A percentile compares a stretch with the other conserved stretches of the same genome.
These are phyloP conservation scores for Aramus guarauna DNA, from an alignment of 2,113 vertebrate genomes.

Conservation along the genomic window DNA sequence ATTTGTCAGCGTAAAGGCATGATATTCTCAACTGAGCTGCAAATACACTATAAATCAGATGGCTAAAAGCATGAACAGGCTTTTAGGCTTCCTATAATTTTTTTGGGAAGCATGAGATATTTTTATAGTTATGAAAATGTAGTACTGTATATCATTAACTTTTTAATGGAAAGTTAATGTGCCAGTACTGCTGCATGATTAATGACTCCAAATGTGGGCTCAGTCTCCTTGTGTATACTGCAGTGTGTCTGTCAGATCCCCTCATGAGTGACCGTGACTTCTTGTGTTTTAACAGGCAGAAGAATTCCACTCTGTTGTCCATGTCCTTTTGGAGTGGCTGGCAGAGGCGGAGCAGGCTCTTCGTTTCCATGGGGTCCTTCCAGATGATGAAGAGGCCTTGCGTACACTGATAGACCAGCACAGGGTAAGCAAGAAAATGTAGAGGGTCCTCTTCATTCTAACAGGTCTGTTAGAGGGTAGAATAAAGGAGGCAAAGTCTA, in stretches of 20 bases:
- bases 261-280: background rate
- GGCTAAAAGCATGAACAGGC: conserved; percentile 33
- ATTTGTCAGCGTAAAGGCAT: conserved; percentile 26
- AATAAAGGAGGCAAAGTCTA: background rate
- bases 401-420: conserved; percentile 89
- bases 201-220: conserved; percentile 3
- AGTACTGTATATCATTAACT: conserved; percentile 8
- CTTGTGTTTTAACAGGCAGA: conserved; percentile 82
- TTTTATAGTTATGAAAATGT: conserved; percentile 53
- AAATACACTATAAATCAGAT: conserved; percentile 41
- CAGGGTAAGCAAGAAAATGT: conserved; percentile 75
- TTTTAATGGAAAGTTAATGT: conserved; percentile 48
- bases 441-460: background rate
- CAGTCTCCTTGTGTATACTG: background rate
- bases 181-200: background rate
- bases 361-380: conserved; percentile 92
- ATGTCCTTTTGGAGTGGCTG: conserved; percentile 94
- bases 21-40: conserved; percentile 15
- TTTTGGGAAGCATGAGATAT: background rate
- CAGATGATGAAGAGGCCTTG: conserved; percentile 93
- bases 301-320: conserved; percentile 95
- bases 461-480: background rate
- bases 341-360: conserved; percentile 94
- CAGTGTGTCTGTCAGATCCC: background rate
- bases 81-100: conserved; percentile 31